Conservation (phyloP, 2,113 vertebrate genomes). For the Protobothrops mucrosquamatus region DNA sequence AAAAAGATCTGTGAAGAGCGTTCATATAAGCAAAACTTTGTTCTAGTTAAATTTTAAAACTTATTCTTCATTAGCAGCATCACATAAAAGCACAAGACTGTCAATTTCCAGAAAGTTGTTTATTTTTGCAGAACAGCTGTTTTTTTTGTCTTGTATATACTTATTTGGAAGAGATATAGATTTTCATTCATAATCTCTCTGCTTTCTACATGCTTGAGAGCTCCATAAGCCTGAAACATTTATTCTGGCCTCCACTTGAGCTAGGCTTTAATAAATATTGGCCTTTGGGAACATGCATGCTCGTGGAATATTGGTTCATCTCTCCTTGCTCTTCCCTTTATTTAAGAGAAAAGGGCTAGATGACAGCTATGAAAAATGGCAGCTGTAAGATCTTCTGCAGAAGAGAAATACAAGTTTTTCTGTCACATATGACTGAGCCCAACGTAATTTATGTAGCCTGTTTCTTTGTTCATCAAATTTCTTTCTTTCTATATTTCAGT, state of each 20-base stretch:
- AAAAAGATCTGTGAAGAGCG: background rate
- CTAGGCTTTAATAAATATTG: slow-evolving; percentile 35
- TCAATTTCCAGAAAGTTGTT: background rate
- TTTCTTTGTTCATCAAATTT: background rate
- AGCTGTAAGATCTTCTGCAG: slow-evolving; percentile 10
- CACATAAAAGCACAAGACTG: background rate
- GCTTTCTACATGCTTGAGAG: slow-evolving; percentile 40
- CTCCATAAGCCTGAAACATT: slow-evolving; percentile 39
- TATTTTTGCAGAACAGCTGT: slow-evolving; percentile 9
- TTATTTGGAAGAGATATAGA: slow-evolving; percentile 26
- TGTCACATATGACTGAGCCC: slow-evolving; percentile 24
- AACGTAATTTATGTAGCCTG: slow-evolving; percentile 34
- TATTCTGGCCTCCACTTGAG: slow-evolving; percentile 45
- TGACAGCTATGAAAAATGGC: slow-evolving; percentile 37
- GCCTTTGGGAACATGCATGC: slow-evolving; percentile 15
- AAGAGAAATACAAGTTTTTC: slow-evolving; percentile 54
- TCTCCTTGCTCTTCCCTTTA: slow-evolving; percentile 32
- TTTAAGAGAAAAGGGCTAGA: slow-evolving; percentile 39
- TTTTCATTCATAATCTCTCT: slow-evolving; percentile 55
- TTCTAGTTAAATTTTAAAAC: background rate
- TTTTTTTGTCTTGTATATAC: slow-evolving; percentile 40
- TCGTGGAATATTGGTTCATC: slow-evolving; percentile 10
- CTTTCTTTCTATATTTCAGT: slow-evolving; percentile 24
- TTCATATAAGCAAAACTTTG: background rate
- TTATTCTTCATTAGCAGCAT: slow-evolving; percentile 12